Evolutionary conservation across 2,113 vertebrate species (phyloP), one percentile per base, ranked within the genome.

Genomic region (Poeciliopsis occidentalis): DNA sequence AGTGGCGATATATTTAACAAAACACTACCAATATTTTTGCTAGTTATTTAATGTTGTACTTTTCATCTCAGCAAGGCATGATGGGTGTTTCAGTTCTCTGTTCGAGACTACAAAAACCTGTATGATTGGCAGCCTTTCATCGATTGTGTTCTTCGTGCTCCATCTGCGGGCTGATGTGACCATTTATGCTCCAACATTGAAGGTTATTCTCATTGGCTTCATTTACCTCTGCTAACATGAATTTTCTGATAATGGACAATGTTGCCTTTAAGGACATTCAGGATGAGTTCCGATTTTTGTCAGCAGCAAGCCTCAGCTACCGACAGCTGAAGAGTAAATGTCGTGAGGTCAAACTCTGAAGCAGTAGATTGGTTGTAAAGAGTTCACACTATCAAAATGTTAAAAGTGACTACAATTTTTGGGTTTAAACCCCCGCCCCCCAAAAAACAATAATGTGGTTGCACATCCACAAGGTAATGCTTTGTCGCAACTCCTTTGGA

Each of bases 51-150:
- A 66, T 66, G 10, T 84, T 65, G 5, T 41, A 73, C 34, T 69
- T 82, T 82, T 85, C 68, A 67, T 64, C 61, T 66, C 83, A 87
- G 73, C 81, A 78, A 89, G 88, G 89, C 91, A 89, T 91, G 91
- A 92, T 91, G 88, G 92, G 92, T 85, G 60, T 77, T 90, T 87
- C 71, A 85, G 89, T 83, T 87, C 82, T 85, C 78, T 44, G 13
- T 1, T 8, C 3, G 74, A 80, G 81, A 60, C 86, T 79, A 31
- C 85, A 82, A 85, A 79, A 68, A 79, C 88, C 89, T 92, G 88
- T 85, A 92, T 92, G 89, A 92, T 90, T 90, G 82, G 78, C 73
- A 73, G 86, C 84, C 86, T 87, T 91, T 77, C 51, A 64, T 77
- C 70, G 44, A n/a, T 37, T 62, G 75, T 47, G 73, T 77, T 39